Evolutionary conservation across 1,140 invertebrate genomes (phyloP), one percentile per base, ranked within the genome.

Genomic region (Caenorhabditis tropicalis): DNA sequence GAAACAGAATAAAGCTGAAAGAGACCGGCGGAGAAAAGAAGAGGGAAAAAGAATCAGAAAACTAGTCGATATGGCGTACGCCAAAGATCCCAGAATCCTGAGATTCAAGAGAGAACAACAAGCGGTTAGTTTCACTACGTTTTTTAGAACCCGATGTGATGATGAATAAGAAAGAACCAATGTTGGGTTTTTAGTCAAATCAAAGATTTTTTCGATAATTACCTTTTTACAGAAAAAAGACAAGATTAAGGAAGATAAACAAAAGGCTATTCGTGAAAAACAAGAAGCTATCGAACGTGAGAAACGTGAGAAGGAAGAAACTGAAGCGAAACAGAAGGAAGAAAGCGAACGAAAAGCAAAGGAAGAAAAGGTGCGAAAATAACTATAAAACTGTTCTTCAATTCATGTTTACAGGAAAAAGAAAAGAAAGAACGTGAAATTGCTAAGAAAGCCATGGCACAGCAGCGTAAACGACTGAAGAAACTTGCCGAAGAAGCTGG

Each of bases 1-100:
- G 90, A 98, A 97, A 92, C 95, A 98, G 91, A 99, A 99, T 90
- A 98, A 97, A 93, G 86, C 70, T 15, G 95, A 95, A 19, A 92
- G 97, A 56, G 94, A 95, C 16, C 96, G 97, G 89, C 93, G 95
- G 88, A 98, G 98, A 92, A 98, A 98, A 91, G 97, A 98, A 92
- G 98, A 99, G 93, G 96, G 96, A 94, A 92, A 94, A 0, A 93
- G 97, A 87, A 96, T 99, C 88, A 93, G 97, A 29, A 93, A 93
- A 29, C 91, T 98, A 36, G 96, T 99, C 4, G 97, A 99, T 91
- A 94, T 95, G 91, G 96, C 96, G 0, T 99, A 98, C 92, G 94
- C 95, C 87, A 94, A 95, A 91, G 97, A 99, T 93, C 96, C 96
- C 0, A 93, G 97, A 87, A 96, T 99, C 88, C 94, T 89, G 21